phyloP scores from a whole-genome alignment of 2,797 vertebrate genomes.

The Gymnoscopelus braueri region DNA sequence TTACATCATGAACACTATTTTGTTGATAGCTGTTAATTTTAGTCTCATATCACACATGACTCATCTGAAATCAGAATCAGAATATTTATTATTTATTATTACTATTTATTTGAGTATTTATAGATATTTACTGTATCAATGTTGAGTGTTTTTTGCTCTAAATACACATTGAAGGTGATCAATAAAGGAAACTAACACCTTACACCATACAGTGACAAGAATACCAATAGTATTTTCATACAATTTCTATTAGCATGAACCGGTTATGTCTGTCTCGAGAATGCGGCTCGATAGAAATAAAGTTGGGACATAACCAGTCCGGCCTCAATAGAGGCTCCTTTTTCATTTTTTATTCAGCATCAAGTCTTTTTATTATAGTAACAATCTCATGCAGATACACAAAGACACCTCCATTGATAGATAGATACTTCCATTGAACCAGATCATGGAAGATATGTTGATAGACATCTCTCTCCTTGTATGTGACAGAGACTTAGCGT shows the following conservation, averaged over 20 bases:
- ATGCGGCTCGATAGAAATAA: not conserved
- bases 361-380: constrained; percentile 39
- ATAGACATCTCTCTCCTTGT: constrained; percentile 79
- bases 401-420: constrained; percentile 43
- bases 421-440: constrained; percentile 60
- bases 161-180: too few species aligned
- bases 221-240: too few species aligned
- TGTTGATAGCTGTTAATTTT: too few species aligned
- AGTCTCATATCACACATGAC: too few species aligned
- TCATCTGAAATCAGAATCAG: too few species aligned
- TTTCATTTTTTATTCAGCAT: constrained; percentile 68
- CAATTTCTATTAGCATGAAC: not conserved
- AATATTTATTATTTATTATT: too few species aligned
- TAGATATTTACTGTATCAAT: too few species aligned
- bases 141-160: too few species aligned
- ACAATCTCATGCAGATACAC: constrained; percentile 45
- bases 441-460: constrained; percentile 79
- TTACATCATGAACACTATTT: too few species aligned
- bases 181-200: too few species aligned
- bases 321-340: not conserved
- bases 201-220: too few species aligned
- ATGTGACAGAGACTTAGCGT: constrained; percentile 71
- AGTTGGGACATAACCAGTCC: not conserved
- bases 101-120: too few species aligned
- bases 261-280: not conserved